phyloP scores from a whole-genome alignment of 2,797 vertebrate species.

The Pangasius sanitwongsei region DNA sequence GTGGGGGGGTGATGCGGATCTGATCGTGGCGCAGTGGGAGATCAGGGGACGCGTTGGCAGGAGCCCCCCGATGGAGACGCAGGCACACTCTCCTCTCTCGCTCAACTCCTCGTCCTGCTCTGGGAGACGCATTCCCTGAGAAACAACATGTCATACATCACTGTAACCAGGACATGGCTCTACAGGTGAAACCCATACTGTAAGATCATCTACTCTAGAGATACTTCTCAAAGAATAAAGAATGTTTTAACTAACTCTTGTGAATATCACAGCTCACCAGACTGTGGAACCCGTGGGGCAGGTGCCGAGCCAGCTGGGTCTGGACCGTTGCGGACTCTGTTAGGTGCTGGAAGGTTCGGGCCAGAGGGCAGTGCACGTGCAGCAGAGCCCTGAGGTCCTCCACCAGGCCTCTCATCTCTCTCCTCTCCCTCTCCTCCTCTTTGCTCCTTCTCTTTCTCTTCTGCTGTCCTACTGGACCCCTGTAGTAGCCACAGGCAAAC shows the following conservation, averaged over 20 bases:
- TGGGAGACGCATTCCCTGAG: constrained; percentile 90
- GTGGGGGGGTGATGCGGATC: constrained; percentile 92
- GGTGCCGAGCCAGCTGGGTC: constrained; percentile 87
- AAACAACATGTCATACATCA: constrained; percentile 19
- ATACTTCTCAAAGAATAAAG: not conserved
- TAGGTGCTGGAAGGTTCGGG: constrained; percentile 84
- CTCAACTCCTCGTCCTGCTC: constrained; percentile 91
- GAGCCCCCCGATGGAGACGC: constrained; percentile 93
- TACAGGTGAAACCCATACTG: not conserved
- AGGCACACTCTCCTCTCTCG: constrained; percentile 96
- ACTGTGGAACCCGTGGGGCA: constrained; percentile 87
- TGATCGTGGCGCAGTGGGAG: constrained; percentile 92
- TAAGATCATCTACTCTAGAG: not conserved
- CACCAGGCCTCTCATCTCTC: constrained; percentile 84
- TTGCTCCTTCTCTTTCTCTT: constrained; percentile 90
- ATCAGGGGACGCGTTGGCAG: constrained; percentile 93
- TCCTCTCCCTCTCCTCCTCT: constrained; percentile 78
- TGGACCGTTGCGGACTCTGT: constrained; percentile 87
- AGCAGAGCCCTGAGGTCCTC: constrained; percentile 79
- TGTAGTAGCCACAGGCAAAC: constrained; percentile 60
- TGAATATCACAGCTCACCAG: constrained; percentile 74
- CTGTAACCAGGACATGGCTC: constrained; percentile 18
- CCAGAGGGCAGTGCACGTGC: constrained; percentile 85
- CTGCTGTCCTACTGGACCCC: constrained; percentile 90
- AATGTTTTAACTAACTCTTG: not conserved